A percentile compares a stretch with the other conserved stretches of the same genome.
Conservation (phyloP, 2,113 vertebrate genomes). For the Natator depressus region DNA sequence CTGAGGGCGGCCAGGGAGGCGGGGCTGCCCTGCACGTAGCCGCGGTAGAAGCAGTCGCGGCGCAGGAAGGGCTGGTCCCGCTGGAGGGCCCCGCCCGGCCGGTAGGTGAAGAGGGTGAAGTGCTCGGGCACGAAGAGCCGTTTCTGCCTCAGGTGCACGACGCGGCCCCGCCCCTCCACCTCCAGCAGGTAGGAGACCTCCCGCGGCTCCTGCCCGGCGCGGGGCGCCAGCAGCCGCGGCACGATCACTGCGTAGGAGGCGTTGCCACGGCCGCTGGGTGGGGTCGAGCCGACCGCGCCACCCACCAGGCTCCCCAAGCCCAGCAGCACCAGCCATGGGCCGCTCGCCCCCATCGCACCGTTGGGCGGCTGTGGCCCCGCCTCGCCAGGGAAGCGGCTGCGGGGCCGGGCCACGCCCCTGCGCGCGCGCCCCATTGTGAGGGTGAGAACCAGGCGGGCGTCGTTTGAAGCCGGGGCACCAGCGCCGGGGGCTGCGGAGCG, state of each 20-base stretch:
- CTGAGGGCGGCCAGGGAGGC: conserved; percentile 50
- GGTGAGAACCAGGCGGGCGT: neutral
- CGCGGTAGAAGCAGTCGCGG: conserved; percentile 65
- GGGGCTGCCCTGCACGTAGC: conserved; percentile 43
- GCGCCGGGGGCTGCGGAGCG: too few relatives aligned
- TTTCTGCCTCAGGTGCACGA: conserved; percentile 57
- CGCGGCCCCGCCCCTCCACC: conserved; percentile 27
- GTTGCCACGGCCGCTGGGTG: neutral
- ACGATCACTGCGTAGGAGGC: conserved; percentile 35
- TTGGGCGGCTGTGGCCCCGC: too few relatives aligned
- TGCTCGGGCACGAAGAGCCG: conserved; percentile 20
- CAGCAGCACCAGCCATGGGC: neutral
- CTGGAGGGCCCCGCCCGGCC: neutral
- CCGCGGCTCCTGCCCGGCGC: neutral
- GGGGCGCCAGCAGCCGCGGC: conserved; percentile 39
- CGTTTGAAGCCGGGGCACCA: neutral
- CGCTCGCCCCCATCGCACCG: neutral
- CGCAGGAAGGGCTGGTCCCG: conserved; percentile 50
- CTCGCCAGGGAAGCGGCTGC: neutral
- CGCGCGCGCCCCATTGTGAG: neutral
- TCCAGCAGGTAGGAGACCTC: conserved; percentile 58
- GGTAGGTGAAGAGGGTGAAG: conserved; percentile 64
- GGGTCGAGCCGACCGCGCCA: neutral
- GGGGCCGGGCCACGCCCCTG: too few relatives aligned
- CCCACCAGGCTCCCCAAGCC: accelerated